phyloP scores from a whole-genome alignment of 2,797 vertebrate genomes.

The Peromyscus melanophrys region DNA sequence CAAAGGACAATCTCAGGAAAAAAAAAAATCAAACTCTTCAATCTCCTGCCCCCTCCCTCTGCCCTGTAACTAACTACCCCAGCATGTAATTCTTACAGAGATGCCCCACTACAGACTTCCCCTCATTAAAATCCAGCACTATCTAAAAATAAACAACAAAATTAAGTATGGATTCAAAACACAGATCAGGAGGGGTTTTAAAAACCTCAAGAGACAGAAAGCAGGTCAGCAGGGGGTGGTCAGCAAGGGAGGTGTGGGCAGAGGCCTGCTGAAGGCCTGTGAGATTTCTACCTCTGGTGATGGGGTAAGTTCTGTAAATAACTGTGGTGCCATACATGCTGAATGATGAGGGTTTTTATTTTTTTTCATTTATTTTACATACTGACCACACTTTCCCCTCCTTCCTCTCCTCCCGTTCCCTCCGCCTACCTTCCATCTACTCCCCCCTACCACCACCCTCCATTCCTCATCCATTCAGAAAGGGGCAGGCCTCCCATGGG shows the following conservation, averaged over 20 bases:
- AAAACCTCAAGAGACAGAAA: not conserved
- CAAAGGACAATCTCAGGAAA: not conserved
- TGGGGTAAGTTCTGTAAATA: not conserved
- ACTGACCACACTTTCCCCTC: not conserved
- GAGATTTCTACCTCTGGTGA: not conserved
- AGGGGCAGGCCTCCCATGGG: not conserved
- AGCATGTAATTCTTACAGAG: not conserved
- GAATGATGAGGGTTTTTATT: not conserved
- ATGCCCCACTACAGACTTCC: not conserved
- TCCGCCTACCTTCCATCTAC: not conserved
- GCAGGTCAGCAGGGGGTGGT: not conserved
- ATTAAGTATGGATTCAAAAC: not conserved
- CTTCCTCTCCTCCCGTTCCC: not conserved
- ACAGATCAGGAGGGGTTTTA: not conserved
- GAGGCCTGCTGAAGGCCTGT: not conserved
- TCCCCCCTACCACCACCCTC: too few species aligned
- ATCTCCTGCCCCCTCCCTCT: not conserved
- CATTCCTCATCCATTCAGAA: not conserved
- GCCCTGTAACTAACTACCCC: not conserved
- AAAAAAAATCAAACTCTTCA: not conserved
- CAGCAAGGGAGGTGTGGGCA: not conserved
- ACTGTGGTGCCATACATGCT: not conserved
- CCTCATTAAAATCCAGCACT: not conserved
- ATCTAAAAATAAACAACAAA: not conserved
- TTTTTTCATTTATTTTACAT: not conserved